Base-by-base conservation (phyloP, 2,113 vertebrate species). In the Gopherus flavomarginatus region DNA sequence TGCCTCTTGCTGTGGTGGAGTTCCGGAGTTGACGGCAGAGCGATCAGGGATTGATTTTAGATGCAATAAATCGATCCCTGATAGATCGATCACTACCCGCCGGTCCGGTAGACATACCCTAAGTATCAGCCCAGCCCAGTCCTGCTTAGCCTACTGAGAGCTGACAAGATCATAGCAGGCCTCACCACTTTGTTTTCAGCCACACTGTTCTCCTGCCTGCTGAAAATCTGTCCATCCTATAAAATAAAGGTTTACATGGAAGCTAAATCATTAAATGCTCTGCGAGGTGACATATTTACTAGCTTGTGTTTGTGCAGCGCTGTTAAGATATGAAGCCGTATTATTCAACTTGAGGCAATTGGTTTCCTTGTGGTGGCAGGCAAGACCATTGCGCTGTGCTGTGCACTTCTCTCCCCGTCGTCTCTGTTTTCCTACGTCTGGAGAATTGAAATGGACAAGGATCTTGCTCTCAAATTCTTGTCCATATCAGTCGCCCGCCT, bases 281-380 rank as follows among this genome's bases (percentile, higher is more conserved):
- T 85, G 35, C 72, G 0, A 3, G 44, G 27, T 80, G 78, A 59
- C 50, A 65, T 4, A 29, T 52, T 56, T 59, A 35, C 72, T 92
- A 11, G 5, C 19, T 47, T 0, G 0, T 47, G 3, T 56, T 56
- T 82, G 62, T 62, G 12, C 77, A 69, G 83, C 2, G 6, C 80
- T 0, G 0, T 86, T 88, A 87, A 75, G 49, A 65, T 42, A 44
- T 80, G 77, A 83, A 10, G 83, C 53, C 1, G 0, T 1, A 62
- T 80, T 83, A 8, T 54, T 17, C 14, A 5, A 13, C 87, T 52
- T 69, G 38, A 77, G 81, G 75, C 77, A 72, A 35, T 38, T 8
- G 86, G 57, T 54, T 57, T 83, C 29, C 85, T 1, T 0, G 0
- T 49, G 1, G 0, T 9, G 13, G 29, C 77, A 85, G 65, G 78